Percentiles rank a stretch among this genome's conserved stretches.
Evolutionary conservation across 1,140 invertebrate genomes (phyloP).

Genomic region (Ostrea edulis): DNA sequence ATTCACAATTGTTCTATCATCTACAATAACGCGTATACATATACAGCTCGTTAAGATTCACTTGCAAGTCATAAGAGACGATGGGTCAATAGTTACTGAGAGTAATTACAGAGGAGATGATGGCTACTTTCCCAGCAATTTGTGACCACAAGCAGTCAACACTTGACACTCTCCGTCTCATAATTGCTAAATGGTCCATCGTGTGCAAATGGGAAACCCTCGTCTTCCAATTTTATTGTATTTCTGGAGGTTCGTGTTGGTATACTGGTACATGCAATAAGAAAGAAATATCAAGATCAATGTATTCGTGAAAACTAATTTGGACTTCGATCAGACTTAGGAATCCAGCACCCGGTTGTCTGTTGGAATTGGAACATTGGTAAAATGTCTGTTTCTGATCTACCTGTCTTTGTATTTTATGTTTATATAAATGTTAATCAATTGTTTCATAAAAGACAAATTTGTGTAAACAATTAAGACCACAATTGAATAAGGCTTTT

Average conservation of each 20-base stretch:
- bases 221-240: no score
- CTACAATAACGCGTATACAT: no score
- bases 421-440: background rate
- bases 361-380: background rate
- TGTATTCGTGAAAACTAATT: no score
- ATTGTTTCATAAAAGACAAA: conserved; percentile 4
- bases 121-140: background rate
- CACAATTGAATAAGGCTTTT: background rate
- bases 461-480: background rate
- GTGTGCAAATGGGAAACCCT: background rate
- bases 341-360: no score
- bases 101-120: background rate
- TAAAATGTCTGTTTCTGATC: background rate
- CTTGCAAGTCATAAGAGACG: background rate
- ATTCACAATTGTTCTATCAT: no score
- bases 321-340: no score
- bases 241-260: no score
- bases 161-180: background rate
- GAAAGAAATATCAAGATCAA: no score
- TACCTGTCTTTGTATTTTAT: background rate
- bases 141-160: background rate
- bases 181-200: background rate
- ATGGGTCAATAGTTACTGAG: background rate
- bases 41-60: background rate
- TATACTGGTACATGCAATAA: no score